Percentiles rank a stretch among this genome's conserved stretches.
phyloP scores from a whole-genome alignment of 2,888 invertebrate genomes.

The Frankliniella fusca region DNA sequence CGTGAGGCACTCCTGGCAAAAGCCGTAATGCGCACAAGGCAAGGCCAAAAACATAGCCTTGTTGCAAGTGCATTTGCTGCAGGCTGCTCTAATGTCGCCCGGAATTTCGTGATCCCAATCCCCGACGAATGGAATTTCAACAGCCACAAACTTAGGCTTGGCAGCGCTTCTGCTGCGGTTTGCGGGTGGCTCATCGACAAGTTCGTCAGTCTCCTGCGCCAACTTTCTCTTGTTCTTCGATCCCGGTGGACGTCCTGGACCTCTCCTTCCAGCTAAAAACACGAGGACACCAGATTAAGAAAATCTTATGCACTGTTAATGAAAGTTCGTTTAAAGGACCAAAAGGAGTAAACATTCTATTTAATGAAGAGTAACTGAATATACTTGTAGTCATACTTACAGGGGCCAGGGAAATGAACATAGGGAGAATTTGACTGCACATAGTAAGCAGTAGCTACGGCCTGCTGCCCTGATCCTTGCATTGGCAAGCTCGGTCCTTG shows the following conservation, averaged over 20 bases:
- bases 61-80: slow-evolving; percentile 1
- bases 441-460: no score
- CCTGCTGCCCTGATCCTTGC: no score
- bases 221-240: neutral
- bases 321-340: no score
- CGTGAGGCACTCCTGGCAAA: neutral
- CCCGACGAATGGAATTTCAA: neutral
- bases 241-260: neutral
- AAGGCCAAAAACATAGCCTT: neutral
- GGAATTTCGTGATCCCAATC: neutral
- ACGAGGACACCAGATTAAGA: no score
- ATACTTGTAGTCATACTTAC: no score
- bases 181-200: neutral
- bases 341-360: no score
- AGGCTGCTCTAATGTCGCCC: neutral
- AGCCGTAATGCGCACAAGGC: neutral
- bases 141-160: neutral
- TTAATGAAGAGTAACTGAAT: no score
- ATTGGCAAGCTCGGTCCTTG: no score
- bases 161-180: neutral
- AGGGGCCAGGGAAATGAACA: no score
- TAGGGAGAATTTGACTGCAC: no score
- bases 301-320: no score
- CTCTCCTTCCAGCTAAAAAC: neutral
- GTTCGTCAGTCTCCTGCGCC: neutral